Evolutionary conservation across 2,888 invertebrate species (phyloP).

Genomic region (Tromatobia lineatoria): DNA sequence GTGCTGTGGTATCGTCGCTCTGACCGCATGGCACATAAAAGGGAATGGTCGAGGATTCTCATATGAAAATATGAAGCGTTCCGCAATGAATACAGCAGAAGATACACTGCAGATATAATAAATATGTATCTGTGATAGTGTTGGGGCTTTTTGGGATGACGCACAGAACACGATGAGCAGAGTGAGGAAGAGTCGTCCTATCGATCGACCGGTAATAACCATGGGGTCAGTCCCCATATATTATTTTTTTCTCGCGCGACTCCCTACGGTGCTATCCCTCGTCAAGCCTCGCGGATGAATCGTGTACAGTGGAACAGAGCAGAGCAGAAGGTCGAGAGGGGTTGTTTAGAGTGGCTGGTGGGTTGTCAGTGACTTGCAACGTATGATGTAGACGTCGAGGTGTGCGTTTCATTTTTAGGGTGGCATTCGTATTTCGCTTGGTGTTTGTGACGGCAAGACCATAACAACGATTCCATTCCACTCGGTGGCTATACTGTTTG

Average conservation of each 20-base stretch:
- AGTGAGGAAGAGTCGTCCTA: background rate
- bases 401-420: constrained; percentile 39
- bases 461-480: constrained; percentile 2
- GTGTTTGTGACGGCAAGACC: constrained; percentile 7
- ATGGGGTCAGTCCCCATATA: constrained; percentile 37
- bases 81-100: constrained; percentile 4
- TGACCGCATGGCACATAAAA: constrained; percentile 6
- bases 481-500: background rate
- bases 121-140: background rate
- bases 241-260: constrained; percentile 51
- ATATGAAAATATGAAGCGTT: constrained; percentile 30
- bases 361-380: constrained; percentile 15
- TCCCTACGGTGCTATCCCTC: constrained; percentile 56
- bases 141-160: constrained; percentile 32
- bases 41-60: constrained; percentile 9
- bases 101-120: background rate
- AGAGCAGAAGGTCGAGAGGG: constrained; percentile 22
- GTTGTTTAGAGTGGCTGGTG: constrained; percentile 37
- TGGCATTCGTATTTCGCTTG: background rate
- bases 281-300: constrained; percentile 46
- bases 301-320: constrained; percentile 30
- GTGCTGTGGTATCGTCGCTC: background rate
- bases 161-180: constrained; percentile 16
- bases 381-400: constrained; percentile 24
- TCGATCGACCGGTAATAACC: constrained; percentile 59